Evolutionary conservation across 2,797 vertebrate species (phyloP).

Genomic region (Acrossocheilus wenchowensis): DNA sequence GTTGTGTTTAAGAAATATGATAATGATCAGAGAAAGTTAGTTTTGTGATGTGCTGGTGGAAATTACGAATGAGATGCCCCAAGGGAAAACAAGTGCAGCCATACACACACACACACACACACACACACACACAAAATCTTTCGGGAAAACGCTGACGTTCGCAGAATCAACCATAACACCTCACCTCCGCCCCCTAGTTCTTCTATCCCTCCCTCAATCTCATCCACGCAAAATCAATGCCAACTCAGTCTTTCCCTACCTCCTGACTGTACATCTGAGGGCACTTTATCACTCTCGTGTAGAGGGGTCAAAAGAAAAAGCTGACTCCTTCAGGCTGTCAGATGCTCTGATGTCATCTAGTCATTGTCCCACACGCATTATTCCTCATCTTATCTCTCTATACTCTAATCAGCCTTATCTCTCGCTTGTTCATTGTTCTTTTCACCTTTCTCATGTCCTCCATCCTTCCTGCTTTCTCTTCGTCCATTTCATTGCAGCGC

Average conservation of each 20-base stretch:
- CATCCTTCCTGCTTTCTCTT: constrained; percentile 9
- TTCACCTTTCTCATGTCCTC: constrained; percentile 12
- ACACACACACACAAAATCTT: constrained; percentile 25
- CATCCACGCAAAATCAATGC: constrained; percentile 61
- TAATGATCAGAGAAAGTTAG: constrained; percentile 35
- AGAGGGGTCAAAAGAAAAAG: constrained; percentile 60
- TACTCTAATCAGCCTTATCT: constrained; percentile 44
- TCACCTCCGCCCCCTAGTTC: constrained; percentile 59
- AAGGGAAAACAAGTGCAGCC: constrained; percentile 2
- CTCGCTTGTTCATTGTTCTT: constrained; percentile 24
- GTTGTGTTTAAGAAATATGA: constrained; percentile 27
- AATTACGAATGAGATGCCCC: constrained; percentile 10
- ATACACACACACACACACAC: constrained; percentile 3
- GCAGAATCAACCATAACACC: constrained; percentile 57
- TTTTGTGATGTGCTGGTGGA: constrained; percentile 32
- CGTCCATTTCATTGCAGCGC: background rate
- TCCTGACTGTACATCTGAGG: constrained; percentile 36
- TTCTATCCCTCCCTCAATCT: constrained; percentile 59
- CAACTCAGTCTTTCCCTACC: constrained; percentile 41
- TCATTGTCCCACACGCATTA: constrained; percentile 45
- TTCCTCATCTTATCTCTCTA: constrained; percentile 47
- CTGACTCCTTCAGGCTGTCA: constrained; percentile 55
- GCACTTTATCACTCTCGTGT: constrained; percentile 47
- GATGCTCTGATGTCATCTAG: constrained; percentile 48
- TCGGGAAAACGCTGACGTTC: constrained; percentile 53